Evolutionary conservation across 2,797 vertebrate species (phyloP).

Genomic region (Crenichthys baileyi): DNA sequence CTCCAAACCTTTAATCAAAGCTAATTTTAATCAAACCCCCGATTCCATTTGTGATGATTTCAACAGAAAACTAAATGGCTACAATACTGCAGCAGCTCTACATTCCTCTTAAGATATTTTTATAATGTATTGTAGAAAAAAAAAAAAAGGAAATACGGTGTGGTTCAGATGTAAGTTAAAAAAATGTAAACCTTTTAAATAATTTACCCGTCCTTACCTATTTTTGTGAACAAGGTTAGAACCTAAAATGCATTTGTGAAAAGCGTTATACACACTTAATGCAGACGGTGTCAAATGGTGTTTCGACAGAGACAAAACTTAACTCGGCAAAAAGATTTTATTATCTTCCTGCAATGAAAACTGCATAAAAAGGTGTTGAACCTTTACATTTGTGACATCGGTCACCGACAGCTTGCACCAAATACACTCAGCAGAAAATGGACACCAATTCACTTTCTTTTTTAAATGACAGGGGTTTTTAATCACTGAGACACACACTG

Average conservation of each 20-base stretch:
- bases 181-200: too few species aligned
- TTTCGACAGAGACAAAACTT: conserved; percentile 20
- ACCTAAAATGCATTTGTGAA: conserved; percentile 32
- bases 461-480: background rate
- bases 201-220: conserved; percentile 22
- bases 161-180: background rate
- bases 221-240: conserved; percentile 36
- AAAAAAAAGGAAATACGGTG: background rate
- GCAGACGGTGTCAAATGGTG: conserved; percentile 16
- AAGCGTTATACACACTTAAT: conserved; percentile 4
- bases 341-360: background rate
- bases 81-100: conserved; percentile 23
- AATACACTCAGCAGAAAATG: conserved; percentile 10
- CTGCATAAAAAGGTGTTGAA: background rate
- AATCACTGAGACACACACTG: background rate
- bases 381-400: conserved; percentile 10
- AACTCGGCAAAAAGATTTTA: conserved; percentile 24
- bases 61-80: conserved; percentile 35
- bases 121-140: background rate
- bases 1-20: conserved; percentile 54
- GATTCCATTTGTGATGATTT: conserved; percentile 48
- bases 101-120: conserved; percentile 5
- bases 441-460: conserved; percentile 13
- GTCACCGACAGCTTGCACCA: conserved; percentile 8
- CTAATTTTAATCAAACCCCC: conserved; percentile 64